Percentiles rank a stretch among this genome's conserved stretches.
Conservation (phyloP, 2,113 vertebrate species). For the Ctenomys sociabilis region DNA sequence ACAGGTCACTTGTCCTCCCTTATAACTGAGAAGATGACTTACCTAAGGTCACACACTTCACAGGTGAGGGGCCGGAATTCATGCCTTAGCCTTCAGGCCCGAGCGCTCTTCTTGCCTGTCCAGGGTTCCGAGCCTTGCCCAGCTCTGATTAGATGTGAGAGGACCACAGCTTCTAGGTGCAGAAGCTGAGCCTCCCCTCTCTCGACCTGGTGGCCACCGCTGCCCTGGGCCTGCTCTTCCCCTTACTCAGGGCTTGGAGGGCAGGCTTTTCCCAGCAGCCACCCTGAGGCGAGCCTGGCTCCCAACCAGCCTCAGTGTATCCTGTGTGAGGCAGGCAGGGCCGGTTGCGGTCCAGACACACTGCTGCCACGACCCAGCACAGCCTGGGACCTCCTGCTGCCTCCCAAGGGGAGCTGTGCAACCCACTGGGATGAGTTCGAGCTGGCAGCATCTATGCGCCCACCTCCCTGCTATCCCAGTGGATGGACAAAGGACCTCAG, state of each 20-base stretch:
- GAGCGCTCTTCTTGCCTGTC: not conserved
- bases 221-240: not conserved
- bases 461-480: not conserved
- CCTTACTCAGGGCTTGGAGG: not conserved
- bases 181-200: not conserved
- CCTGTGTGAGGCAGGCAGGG: not conserved
- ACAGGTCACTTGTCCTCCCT: not conserved
- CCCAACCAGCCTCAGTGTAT: not conserved
- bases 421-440: not conserved
- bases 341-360: not conserved
- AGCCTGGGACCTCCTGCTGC: not conserved
- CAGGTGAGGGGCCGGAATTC: accelerated
- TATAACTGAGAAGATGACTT: not conserved
- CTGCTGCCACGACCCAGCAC: constrained; percentile 8
- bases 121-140: not conserved
- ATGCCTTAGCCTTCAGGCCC: not conserved
- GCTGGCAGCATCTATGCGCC: not conserved
- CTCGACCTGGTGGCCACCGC: accelerated
- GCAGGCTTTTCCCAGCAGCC: not conserved
- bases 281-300: not conserved
- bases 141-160: not conserved
- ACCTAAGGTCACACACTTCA: not conserved
- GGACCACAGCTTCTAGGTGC: not conserved
- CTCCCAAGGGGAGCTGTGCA: not conserved
- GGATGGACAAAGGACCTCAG: not conserved